Evolutionary conservation across 2,888 invertebrate genomes (phyloP), one percentile per base, ranked within the genome.

Genomic region (Tetragonisca angustula): DNA sequence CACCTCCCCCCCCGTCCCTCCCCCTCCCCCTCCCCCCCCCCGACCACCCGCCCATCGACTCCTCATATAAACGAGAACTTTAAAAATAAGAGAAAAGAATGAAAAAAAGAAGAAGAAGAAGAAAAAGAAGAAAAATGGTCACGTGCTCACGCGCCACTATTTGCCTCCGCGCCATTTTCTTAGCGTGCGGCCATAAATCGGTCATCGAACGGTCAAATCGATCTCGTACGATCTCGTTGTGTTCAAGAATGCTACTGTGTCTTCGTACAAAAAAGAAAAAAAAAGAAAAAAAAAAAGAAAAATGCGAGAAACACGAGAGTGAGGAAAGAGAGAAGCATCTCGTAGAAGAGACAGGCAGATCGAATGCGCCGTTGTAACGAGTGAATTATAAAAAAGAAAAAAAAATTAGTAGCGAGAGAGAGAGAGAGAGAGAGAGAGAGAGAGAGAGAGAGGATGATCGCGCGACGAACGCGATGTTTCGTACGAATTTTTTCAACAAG

Each of bases 121-220:
- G 32, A 32, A 32, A 0, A 32, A 24, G 50, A 70, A 54, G 11
- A 56, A 17, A 50, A 56, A 71, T 50, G 61, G 49, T 76, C 76
- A 17, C 82, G 89, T 89, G 84, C 85, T 87, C 90, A 81, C 88
- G 91, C 89, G 90, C 89, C 89, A 84, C 90, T 90, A 87, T 88
- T 86, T 43, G 43, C 87, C 88, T 89, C 83, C 88, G 90, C 88
- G 83, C 75, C 79, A 84, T 89, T 84, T 83, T 87, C 83, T 84
- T 89, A 89, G 87, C 81, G 81, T 81, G 62, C 75, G 52, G 62
- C 80, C 83, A 81, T 69, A 36, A 71, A 73, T 81, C 88, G 80
- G 83, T 86, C 88, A 83, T 89, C 86, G 89, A 75, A 61, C 65
- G 68, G 59, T 76, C 54, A 21, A 21, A 24, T 69, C 27, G 68